Evolutionary conservation across 2,113 vertebrate species (phyloP), one percentile per base, ranked within the genome.

Genomic region (Mungos mungo): DNA sequence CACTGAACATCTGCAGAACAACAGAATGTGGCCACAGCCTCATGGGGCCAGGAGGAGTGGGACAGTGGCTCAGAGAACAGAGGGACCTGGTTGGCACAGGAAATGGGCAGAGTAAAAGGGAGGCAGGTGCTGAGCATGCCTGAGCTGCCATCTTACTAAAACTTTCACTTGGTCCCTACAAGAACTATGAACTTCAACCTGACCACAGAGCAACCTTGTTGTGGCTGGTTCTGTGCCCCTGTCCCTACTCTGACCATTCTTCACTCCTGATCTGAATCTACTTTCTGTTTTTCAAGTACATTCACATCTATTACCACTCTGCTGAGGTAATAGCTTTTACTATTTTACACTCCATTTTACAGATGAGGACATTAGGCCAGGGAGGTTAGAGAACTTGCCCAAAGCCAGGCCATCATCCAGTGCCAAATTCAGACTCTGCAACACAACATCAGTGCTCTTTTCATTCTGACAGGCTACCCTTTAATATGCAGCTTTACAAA

Each of bases 401-500:
- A 81, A 65, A 31, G 25, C 23, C 47, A 88, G 33, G 47, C 16
- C 21, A 69, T 52, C 57, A 79, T 2, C 15, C 12, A 77, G 50
- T 54, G 35, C 66, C 83, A 88, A 63, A 95, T 27, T 54, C 77
- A 41, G 23, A 87, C 60, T 90, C 95, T 2, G 27, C 10, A 77
- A 68, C 18, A 90, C 21, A 68, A 25, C 5, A 88, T 7, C 9
- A 79, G n/a, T n/a, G 94, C 47, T 86, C 72, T 83, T 79, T 72
- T 54, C 50, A 41, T 45, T 66, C 35, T 81, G 47, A 93, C 33
- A 57, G 1, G 3, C 31, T 76, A 65, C 2, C 35, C 33, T 90
- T 66, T 77, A 87, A 79, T 29, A 90, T 31, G 19, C 18, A 86
- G 33, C 69, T 95, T 92, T 86, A 90, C 52, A 66, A 97, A 83